These are phyloP conservation scores for Siniperca undulata DNA, from an alignment of 2,797 vertebrate species.

Conservation along the genomic window DNA sequence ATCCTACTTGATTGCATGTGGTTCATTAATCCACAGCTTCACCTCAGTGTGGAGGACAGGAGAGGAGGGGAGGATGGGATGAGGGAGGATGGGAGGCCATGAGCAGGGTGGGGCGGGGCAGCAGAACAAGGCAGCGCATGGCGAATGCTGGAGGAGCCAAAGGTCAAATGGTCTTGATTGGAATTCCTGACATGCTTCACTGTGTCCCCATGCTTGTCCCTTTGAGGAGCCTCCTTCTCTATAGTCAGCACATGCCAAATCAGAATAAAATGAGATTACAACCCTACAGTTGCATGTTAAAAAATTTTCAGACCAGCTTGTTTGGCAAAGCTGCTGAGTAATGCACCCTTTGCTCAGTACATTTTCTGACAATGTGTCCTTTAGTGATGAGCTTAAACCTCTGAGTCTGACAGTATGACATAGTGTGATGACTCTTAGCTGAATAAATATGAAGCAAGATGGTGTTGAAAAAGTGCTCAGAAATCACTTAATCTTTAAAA, in stretches of 20 bases:
- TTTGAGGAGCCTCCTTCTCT: conserved; percentile 64
- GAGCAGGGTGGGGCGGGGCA: conserved; percentile 39
- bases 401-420: neutral
- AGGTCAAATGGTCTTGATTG: conserved; percentile 78
- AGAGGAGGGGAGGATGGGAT: conserved; percentile 10
- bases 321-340: conserved; percentile 34
- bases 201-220: conserved; percentile 61
- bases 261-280: conserved; percentile 54
- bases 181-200: conserved; percentile 72
- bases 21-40: conserved; percentile 37
- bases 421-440: conserved; percentile 10
- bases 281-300: conserved; percentile 31
- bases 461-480: neutral
- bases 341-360: neutral
- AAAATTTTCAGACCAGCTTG: conserved; percentile 28
- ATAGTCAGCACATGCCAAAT: conserved; percentile 57
- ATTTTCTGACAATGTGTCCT: conserved; percentile 31
- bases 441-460: neutral
- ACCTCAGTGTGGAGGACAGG: conserved; percentile 43
- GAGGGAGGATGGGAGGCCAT: conserved; percentile 13
- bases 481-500: neutral
- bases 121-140: conserved; percentile 44
- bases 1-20: neutral
- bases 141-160: conserved; percentile 68
- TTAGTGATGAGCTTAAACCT: conserved; percentile 38